Evolutionary conservation across 2,797 vertebrate genomes (phyloP).

Genomic region (Petrocephalus sullivani): DNA sequence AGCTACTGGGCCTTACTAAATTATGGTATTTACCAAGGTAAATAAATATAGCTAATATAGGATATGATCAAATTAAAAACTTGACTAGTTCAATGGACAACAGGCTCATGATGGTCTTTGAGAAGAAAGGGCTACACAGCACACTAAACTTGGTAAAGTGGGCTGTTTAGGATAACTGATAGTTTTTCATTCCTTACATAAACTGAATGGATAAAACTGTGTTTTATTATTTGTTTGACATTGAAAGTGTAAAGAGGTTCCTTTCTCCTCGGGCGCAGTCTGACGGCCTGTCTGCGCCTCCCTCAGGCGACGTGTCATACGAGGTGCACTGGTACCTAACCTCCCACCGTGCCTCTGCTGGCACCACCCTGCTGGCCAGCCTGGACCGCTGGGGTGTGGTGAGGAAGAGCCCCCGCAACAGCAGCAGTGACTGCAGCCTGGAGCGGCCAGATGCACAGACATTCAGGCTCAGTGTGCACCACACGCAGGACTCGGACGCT

Average conservation of each 20-base stretch:
- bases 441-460: constrained; percentile 67
- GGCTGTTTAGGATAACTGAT: too few relatives aligned
- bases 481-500: constrained; percentile 78
- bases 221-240: not conserved
- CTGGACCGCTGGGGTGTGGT: constrained; percentile 77
- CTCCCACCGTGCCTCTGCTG: constrained; percentile 58
- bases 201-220: too few relatives aligned
- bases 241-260: not conserved
- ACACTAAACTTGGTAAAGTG: too few relatives aligned
- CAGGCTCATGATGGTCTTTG: too few relatives aligned
- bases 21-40: too few relatives aligned
- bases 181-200: too few relatives aligned
- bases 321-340: constrained; percentile 82
- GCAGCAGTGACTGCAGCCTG: constrained; percentile 78
- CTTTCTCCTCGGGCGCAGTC: not conserved
- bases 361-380: constrained; percentile 56
- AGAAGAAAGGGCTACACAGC: too few relatives aligned
- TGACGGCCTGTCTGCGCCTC: not conserved
- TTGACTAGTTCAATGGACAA: too few relatives aligned
- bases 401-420: constrained; percentile 63
- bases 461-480: constrained; percentile 72
- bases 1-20: too few relatives aligned
- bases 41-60: too few relatives aligned
- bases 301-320: constrained; percentile 75
- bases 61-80: too few relatives aligned